phyloP scores from a whole-genome alignment of 2,797 vertebrate species.

The Anguilla megastoma region DNA sequence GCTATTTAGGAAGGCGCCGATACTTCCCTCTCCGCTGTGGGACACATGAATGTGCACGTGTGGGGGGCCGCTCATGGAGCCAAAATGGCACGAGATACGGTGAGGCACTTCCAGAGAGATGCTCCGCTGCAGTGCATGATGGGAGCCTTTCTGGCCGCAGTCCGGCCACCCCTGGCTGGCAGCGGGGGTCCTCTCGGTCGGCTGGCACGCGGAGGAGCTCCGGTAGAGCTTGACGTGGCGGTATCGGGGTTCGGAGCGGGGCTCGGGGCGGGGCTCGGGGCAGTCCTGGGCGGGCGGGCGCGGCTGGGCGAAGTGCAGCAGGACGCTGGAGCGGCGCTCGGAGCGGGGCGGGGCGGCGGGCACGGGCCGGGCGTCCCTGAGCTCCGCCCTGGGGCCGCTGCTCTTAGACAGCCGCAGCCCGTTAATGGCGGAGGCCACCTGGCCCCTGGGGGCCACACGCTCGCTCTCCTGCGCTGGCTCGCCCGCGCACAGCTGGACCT shows the following conservation, averaged over 20 bases:
- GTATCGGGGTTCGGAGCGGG: slow-evolving; percentile 51
- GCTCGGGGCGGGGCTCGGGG: slow-evolving; percentile 59
- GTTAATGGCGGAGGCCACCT: slow-evolving; percentile 75
- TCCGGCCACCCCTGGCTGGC: slow-evolving; percentile 51
- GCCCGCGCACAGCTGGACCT: slow-evolving; percentile 69
- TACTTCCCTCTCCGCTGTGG: slow-evolving; percentile 72
- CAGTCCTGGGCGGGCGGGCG: slow-evolving; percentile 55
- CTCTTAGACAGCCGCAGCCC: slow-evolving; percentile 79
- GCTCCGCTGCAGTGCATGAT: slow-evolving; percentile 83
- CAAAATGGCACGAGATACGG: slow-evolving; percentile 74
- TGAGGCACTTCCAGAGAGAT: slow-evolving; percentile 86
- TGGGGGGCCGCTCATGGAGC: slow-evolving; percentile 73
- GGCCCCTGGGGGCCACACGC: slow-evolving; percentile 69
- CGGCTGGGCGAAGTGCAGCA: slow-evolving; percentile 78
- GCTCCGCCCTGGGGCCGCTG: slow-evolving; percentile 63
- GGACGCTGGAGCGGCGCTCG: slow-evolving; percentile 75
- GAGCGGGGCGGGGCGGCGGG: slow-evolving; percentile 28
- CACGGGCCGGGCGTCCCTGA: slow-evolving; percentile 73
- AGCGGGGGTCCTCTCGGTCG: slow-evolving; percentile 57
- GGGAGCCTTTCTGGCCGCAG: slow-evolving; percentile 68
- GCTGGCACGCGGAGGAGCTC: slow-evolving; percentile 76
- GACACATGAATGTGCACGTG: slow-evolving; percentile 91
- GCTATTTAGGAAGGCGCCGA: slow-evolving; percentile 63
- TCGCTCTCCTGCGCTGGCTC: slow-evolving; percentile 70
- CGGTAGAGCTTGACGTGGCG: slow-evolving; percentile 68